Evolutionary conservation across 2,113 vertebrate species (phyloP).

Genomic region (Ammodytes dubius): DNA sequence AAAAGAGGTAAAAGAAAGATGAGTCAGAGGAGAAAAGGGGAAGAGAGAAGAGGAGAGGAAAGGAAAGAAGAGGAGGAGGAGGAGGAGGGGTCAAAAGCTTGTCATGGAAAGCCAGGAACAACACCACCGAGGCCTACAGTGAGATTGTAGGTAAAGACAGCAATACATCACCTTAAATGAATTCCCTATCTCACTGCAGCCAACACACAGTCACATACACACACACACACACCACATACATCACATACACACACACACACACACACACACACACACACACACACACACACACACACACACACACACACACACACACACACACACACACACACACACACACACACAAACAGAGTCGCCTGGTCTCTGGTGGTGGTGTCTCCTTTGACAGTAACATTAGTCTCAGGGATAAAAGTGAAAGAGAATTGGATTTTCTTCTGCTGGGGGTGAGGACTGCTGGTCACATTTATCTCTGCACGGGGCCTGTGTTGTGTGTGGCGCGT

Average conservation of each 20-base stretch:
- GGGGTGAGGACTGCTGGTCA: constrained; percentile 80
- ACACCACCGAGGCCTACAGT: constrained; percentile 73
- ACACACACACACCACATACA: constrained; percentile 58
- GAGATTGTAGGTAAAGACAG: constrained; percentile 82
- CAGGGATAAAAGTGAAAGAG: constrained; percentile 85
- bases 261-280: constrained; percentile 62
- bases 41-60: neutral
- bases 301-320: constrained; percentile 64
- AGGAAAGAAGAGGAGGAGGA: neutral
- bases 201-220: constrained; percentile 71
- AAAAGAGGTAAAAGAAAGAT: neutral
- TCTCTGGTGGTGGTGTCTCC: constrained; percentile 81
- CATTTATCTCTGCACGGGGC: constrained; percentile 79
- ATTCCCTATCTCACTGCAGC: constrained; percentile 85
- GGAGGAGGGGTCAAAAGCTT: constrained; percentile 52
- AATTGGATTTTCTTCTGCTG: constrained; percentile 84
- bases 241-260: constrained; percentile 72
- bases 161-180: constrained; percentile 88
- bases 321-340: constrained; percentile 50
- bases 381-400: constrained; percentile 88
- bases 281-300: constrained; percentile 57
- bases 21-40: neutral
- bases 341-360: constrained; percentile 62
- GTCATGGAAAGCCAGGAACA: constrained; percentile 75
- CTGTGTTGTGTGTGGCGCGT: constrained; percentile 54